phyloP scores from a whole-genome alignment of 2,797 vertebrate genomes.

The Darevskia nairensis region DNA sequence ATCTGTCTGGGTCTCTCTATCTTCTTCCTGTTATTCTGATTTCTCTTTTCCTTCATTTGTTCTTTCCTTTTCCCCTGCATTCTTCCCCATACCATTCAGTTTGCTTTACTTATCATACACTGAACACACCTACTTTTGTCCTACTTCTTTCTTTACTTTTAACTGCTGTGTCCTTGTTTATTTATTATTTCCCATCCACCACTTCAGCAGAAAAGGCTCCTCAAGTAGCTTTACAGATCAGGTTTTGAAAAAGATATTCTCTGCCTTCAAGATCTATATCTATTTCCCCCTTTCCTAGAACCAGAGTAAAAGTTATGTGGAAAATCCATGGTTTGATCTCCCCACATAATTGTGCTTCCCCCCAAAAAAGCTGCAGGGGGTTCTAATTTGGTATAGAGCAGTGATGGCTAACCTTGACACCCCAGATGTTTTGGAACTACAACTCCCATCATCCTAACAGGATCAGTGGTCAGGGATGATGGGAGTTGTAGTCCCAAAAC shows the following conservation, averaged over 20 bases:
- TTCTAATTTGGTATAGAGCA: background rate
- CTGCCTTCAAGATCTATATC: background rate
- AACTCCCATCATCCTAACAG: too few species aligned
- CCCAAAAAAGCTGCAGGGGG: background rate
- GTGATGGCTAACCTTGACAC: too few species aligned
- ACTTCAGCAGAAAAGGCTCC: too few species aligned
- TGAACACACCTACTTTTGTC: background rate
- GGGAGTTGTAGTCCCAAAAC: too few species aligned
- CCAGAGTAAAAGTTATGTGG: background rate
- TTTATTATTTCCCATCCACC: too few species aligned
- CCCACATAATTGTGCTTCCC: background rate
- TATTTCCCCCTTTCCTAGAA: background rate
- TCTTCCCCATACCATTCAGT: background rate
- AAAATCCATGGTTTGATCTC: background rate
- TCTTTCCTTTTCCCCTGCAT: background rate
- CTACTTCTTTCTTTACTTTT: background rate
- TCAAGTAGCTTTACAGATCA: too few species aligned
- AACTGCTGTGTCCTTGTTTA: background rate
- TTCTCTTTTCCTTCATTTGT: background rate
- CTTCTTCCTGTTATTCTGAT: background rate
- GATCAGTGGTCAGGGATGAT: too few species aligned
- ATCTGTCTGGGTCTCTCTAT: background rate
- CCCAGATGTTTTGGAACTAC: too few species aligned
- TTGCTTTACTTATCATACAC: background rate
- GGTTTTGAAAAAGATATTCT: too few species aligned